Conservation (phyloP, 2,797 vertebrate species). For the Dipus sagitta region DNA sequence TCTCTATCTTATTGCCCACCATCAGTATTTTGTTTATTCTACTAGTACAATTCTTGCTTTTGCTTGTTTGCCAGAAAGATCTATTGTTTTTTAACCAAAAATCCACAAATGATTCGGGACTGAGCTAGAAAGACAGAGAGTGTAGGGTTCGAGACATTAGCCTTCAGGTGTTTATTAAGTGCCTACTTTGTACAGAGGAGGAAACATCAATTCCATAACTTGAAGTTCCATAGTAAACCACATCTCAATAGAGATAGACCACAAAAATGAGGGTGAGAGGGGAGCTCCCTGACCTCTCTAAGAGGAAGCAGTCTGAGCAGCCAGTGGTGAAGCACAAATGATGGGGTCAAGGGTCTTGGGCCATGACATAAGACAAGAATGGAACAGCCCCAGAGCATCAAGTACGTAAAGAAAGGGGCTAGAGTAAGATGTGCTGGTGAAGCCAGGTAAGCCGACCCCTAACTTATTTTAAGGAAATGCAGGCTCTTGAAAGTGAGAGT, state of each 20-base stretch:
- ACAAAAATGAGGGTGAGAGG: neutral
- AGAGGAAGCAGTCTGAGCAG: neutral
- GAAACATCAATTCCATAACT: conserved; percentile 1
- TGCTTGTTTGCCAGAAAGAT: neutral
- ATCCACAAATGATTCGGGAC: neutral
- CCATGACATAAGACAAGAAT: neutral
- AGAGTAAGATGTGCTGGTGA: neutral
- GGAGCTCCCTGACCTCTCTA: neutral
- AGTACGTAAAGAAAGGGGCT: neutral
- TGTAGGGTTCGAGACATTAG: neutral
- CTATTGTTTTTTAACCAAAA: conserved; percentile 29
- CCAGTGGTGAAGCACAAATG: neutral
- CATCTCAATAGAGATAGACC: neutral
- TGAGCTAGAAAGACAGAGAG: neutral
- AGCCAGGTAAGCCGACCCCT: neutral
- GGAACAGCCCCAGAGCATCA: neutral
- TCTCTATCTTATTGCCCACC: neutral
- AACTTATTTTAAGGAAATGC: neutral
- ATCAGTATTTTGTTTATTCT: neutral
- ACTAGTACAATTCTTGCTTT: neutral
- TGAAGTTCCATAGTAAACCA: neutral
- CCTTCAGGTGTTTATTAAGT: neutral
- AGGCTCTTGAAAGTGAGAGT: neutral
- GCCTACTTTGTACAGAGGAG: neutral
- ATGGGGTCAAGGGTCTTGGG: neutral